Base-by-base conservation (phyloP, 2,113 vertebrate genomes). In the Hippocampus barbouri region DNA sequence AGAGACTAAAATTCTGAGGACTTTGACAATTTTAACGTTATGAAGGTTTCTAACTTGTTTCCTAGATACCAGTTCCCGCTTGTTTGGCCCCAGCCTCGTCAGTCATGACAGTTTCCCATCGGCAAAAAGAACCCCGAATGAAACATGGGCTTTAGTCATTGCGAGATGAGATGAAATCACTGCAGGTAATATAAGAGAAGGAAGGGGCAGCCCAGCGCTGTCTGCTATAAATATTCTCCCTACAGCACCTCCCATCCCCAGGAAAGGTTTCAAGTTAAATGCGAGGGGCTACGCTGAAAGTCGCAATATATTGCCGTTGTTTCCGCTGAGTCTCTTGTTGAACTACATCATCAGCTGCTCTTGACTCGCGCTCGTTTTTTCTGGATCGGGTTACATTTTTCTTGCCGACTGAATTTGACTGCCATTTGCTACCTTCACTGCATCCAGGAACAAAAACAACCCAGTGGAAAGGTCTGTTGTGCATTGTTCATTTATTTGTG, bases 171-270 rank as follows among this genome's bases (percentile, higher is more conserved):
- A 71, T 72, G 51, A 69, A 72, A 20, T 45, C 40, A 65, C 21
- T n/a, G 66, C 53, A 56, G 7, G n/a, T 40, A 54, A 70, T 38
- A 47, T 61, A 43, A 67, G 27, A 68, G 57, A 69, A 80, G 57
- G 72, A 41, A 69, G 34, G 49, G 56, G 54, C 73, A 10, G 30
- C 68, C 67, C 70, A 57, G 56, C 45, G 27, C 71, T 68, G 69
- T 10, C 49, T 74, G 63, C 88, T 88, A 90, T 87, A 84, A 87
- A 90, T 90, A 90, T 76, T 76, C 83, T 23, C 74, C 69, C 77
- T 68, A 38, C 34, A 38, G 68, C 87, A 85, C 75, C 80, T 79
- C 79, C 84, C 79, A 23, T 23, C 65, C 47, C 15, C 43, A 63
- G 53, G 68, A 40, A 53, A 56, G 41, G 72, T 76, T 66, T 80